phyloP scores from a whole-genome alignment of 1,140 invertebrate species.

The Dreissena rostriformis region DNA sequence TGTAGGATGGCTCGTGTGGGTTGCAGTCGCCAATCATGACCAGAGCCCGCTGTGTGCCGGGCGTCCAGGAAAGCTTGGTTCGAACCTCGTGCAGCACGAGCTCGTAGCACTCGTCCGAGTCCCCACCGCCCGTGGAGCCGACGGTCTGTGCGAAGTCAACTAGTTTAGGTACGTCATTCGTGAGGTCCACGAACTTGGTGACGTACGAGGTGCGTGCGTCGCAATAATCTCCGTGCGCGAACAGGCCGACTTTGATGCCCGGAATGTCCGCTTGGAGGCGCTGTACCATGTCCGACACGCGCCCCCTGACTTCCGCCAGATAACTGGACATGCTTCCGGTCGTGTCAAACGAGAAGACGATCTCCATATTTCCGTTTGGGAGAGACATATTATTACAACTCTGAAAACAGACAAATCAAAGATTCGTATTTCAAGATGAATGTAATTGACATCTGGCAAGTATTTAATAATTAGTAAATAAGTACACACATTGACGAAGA shows the following conservation, averaged over 20 bases:
- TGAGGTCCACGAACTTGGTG: conserved; percentile 70
- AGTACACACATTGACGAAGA: too few relatives aligned
- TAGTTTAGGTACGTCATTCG: conserved; percentile 57
- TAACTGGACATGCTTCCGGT: conserved; percentile 77
- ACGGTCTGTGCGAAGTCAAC: conserved; percentile 67
- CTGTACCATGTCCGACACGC: conserved; percentile 72
- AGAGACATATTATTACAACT: conserved; percentile 50
- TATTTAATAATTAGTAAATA: too few relatives aligned
- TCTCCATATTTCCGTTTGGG: conserved; percentile 73
- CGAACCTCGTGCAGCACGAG: conserved; percentile 71
- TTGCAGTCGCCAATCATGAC: conserved; percentile 73
- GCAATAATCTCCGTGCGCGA: conserved; percentile 73
- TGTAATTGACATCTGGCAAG: too few relatives aligned
- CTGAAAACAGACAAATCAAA: too few relatives aligned
- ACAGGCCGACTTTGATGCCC: conserved; percentile 62
- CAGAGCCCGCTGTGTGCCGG: conserved; percentile 67
- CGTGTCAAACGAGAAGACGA: conserved; percentile 79
- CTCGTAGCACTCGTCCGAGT: conserved; percentile 72
- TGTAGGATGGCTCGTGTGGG: conserved; percentile 66
- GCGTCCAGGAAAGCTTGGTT: conserved; percentile 67
- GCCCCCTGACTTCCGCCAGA: conserved; percentile 69
- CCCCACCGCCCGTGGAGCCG: conserved; percentile 59
- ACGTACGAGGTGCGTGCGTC: conserved; percentile 64
- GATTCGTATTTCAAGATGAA: too few relatives aligned
- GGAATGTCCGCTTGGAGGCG: conserved; percentile 64